Evolutionary conservation across 2,888 invertebrate genomes (phyloP).

Genomic region (Smittia aterrima): DNA sequence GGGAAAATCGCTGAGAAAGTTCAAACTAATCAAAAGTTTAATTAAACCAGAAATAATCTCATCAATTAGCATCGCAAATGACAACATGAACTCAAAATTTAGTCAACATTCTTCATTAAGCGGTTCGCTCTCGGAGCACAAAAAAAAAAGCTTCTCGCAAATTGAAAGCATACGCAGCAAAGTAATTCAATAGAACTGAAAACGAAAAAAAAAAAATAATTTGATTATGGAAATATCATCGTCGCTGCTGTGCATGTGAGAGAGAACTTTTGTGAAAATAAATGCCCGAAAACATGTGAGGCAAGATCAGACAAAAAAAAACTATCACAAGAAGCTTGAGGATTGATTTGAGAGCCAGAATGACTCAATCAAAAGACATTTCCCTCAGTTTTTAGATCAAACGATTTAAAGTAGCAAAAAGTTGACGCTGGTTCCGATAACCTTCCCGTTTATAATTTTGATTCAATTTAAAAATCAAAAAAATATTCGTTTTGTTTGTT

Average conservation of each 20-base stretch:
- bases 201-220: conserved; percentile 26
- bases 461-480: not conserved
- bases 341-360: too few relatives aligned
- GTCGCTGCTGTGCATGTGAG: conserved; percentile 10
- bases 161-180: conserved; percentile 26
- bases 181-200: conserved; percentile 35
- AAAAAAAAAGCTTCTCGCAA: not conserved
- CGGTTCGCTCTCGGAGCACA: not conserved
- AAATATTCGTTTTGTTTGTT: not conserved
- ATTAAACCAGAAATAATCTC: conserved; percentile 11
- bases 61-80: not conserved
- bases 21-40: not conserved
- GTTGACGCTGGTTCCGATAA: too few relatives aligned
- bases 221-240: conserved; percentile 31
- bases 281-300: not conserved
- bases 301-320: not conserved
- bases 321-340: not conserved
- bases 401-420: too few relatives aligned
- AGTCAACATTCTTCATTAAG: conserved; percentile 27
- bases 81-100: not conserved
- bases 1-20: not conserved
- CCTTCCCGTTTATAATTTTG: not conserved
- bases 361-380: too few relatives aligned
- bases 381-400: too few relatives aligned
- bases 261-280: not conserved